Evolutionary conservation across 2,797 vertebrate genomes (phyloP), one percentile per base, ranked within the genome.

Genomic region (Menidia menidia): DNA sequence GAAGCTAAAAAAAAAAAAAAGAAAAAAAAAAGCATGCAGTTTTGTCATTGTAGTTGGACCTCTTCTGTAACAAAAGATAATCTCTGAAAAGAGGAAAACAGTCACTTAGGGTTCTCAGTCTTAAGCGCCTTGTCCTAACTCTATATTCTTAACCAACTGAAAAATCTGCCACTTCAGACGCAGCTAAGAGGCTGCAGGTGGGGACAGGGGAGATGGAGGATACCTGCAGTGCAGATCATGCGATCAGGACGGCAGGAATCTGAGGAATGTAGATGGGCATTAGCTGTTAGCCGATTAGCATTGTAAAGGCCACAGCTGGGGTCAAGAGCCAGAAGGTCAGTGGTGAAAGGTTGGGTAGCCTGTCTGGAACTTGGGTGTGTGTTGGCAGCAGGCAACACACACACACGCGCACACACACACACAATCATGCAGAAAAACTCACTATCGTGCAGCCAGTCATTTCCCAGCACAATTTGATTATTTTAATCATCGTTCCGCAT

Each of bases 201-300:
- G 61, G 62, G 51, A 55, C 19, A 30, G 33, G 52, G 68, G 42
- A 79, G 67, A 56, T 16, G 54, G 73, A 71, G 12, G 74, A 70
- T 78, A 81, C 68, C 77, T 76, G 77, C 61, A 16, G 60, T 0
- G 3, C 53, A 71, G 63, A 79, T 80, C 61, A 71, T 64, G 68
- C 2, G 1, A 75, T 74, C 70, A 43, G 64, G 62, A 48, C 47
- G n/a, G 3, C 41, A 41, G 64, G 89, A 88, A 92, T 92, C 70
- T 55, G 39, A 77, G 73, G 84, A 93, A 93, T 92, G 87, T 47
- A 52, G 35, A 67, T 7, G 59, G 62, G 84, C 73, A 75, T 91
- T 92, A 87, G 84, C 87, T 35, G 58, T 87, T 93, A 89, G 91
- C 88, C 51, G 77, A 91, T 92, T 92, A 85, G 81, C 80, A 83